Base-by-base conservation (phyloP, 2,113 vertebrate genomes). In the Sula dactylatra region DNA sequence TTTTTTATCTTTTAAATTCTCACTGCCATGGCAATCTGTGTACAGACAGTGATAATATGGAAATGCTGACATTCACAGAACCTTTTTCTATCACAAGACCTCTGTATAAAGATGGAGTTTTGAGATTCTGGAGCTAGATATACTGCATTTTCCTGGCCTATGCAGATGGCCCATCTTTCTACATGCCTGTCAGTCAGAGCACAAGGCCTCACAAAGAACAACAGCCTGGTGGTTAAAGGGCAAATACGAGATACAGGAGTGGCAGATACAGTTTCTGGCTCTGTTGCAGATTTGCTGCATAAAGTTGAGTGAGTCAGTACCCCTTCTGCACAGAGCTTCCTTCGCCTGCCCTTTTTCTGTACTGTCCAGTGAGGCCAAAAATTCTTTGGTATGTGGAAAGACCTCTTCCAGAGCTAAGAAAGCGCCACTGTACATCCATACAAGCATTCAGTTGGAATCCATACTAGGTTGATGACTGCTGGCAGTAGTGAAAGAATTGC, bases 31-130 rank as follows among this genome's bases (percentile, higher is more conserved):
- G 83, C 69, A 91, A 38, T 93, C 91, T 90, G 52, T 59, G 82
- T 93, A 95, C 88, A 91, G 82, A 84, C 24, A 1, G 78, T 79
- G 82, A 86, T 96, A 90, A 94, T 88, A 94, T 69, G 92, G 95
- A 97, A 96, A 96, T 90, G 62, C 83, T 97, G 94, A 93, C 88
- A 86, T 91, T 92, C 87, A 82, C 84, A 81, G 61, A 93, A 93
- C 74, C 90, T 91, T 94, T 66, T 95, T 92, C 87, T 92, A 19
- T 93, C 94, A n/a, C 70, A 85, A 55, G 92, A 93, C 65, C 93
- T 82, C 74, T 13, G 38, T 81, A 55, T 65, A 36, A 91, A 94
- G 94, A 94, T 83, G 67, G 71, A 78, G 58, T 49, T 88, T 84
- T 49, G 77, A 87, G 86, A 82, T 96, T 67, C 61, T 29, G 38